Evolutionary conservation across 2,113 vertebrate species (phyloP).

Genomic region (Lynx canadensis): DNA sequence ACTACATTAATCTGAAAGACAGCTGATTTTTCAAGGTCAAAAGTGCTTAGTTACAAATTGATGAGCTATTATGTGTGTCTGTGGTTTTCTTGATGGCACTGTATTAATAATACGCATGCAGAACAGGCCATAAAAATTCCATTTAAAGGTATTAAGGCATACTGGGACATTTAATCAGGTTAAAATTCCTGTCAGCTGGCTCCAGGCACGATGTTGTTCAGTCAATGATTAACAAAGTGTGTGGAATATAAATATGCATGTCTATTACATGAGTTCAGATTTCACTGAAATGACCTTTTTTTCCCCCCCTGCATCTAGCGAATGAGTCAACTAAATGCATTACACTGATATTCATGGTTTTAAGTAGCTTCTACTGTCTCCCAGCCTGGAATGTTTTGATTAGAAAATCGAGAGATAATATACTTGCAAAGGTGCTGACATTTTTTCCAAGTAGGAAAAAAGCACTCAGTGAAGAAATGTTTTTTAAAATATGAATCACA

Average conservation of each 20-base stretch:
- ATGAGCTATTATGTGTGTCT: slow-evolving; percentile 87
- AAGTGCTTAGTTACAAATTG: slow-evolving; percentile 87
- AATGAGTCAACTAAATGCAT: slow-evolving; percentile 13
- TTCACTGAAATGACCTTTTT: slow-evolving; percentile 61
- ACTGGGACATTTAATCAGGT: slow-evolving; percentile 84
- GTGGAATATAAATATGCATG: slow-evolving; percentile 72
- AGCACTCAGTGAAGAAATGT: neutral
- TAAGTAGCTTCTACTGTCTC: slow-evolving; percentile 20
- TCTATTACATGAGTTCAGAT: slow-evolving; percentile 58
- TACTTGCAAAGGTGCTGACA: slow-evolving; percentile 39
- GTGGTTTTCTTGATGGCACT: slow-evolving; percentile 83
- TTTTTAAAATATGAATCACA: slow-evolving; percentile 52
- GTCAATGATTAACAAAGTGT: slow-evolving; percentile 76
- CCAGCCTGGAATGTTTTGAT: slow-evolving; percentile 32
- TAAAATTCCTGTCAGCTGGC: slow-evolving; percentile 83
- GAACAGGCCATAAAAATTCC: slow-evolving; percentile 87
- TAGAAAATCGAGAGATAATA: neutral
- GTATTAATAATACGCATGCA: slow-evolving; percentile 83
- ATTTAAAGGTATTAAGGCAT: slow-evolving; percentile 88
- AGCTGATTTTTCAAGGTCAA: slow-evolving; percentile 90
- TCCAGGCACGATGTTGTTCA: slow-evolving; percentile 79
- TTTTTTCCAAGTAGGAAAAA: slow-evolving; percentile 46
- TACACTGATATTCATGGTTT: neutral
- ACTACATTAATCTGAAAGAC: slow-evolving; percentile 86
- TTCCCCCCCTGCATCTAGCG: neutral